Percentiles rank a stretch among this genome's conserved stretches.
Evolutionary conservation across 2,888 invertebrate species (phyloP).

Genomic region (Diarsia mendica): DNA sequence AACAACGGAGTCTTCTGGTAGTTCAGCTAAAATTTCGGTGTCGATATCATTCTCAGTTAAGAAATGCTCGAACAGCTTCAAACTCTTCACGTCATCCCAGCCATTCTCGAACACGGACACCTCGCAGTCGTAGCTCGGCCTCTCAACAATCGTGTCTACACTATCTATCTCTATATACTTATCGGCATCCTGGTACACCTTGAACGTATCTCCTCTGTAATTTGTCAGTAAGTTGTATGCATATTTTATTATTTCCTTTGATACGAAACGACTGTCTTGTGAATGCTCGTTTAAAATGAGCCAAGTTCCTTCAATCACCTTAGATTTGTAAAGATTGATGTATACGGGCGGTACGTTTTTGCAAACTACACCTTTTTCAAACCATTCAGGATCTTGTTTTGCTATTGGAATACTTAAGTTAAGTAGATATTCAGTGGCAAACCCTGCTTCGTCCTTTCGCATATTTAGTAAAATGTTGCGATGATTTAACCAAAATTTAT

Average conservation of each 20-base stretch:
- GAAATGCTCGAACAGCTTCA: slow-evolving; percentile 56
- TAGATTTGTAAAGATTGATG: slow-evolving; percentile 53
- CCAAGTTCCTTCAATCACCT: slow-evolving; percentile 30
- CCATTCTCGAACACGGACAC: slow-evolving; percentile 41
- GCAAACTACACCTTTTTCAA: slow-evolving; percentile 56
- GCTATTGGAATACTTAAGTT: not conserved
- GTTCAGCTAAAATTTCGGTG: slow-evolving; percentile 44
- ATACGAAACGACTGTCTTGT: slow-evolving; percentile 53
- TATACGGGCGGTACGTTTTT: slow-evolving; percentile 43
- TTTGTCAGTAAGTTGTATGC: slow-evolving; percentile 73
- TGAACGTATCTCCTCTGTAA: slow-evolving; percentile 35
- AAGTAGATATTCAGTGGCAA: slow-evolving; percentile 36
- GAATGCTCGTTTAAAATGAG: slow-evolving; percentile 6
- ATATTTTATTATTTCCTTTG: slow-evolving; percentile 72
- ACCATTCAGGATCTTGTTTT: slow-evolving; percentile 50
- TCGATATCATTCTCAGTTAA: slow-evolving; percentile 49
- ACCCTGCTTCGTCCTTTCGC: not conserved
- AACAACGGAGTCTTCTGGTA: slow-evolving; percentile 67
- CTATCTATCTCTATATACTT: slow-evolving; percentile 22
- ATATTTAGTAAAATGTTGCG: slow-evolving; percentile 30
- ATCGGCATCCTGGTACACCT: slow-evolving; percentile 31
- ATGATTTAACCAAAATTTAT: slow-evolving; percentile 32
- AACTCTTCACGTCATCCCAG: slow-evolving; percentile 47
- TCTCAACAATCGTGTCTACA: slow-evolving; percentile 30
- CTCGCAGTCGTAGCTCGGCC: slow-evolving; percentile 65